phyloP scores from a whole-genome alignment of 2,888 invertebrate species.

The Nomada ruficornis region DNA sequence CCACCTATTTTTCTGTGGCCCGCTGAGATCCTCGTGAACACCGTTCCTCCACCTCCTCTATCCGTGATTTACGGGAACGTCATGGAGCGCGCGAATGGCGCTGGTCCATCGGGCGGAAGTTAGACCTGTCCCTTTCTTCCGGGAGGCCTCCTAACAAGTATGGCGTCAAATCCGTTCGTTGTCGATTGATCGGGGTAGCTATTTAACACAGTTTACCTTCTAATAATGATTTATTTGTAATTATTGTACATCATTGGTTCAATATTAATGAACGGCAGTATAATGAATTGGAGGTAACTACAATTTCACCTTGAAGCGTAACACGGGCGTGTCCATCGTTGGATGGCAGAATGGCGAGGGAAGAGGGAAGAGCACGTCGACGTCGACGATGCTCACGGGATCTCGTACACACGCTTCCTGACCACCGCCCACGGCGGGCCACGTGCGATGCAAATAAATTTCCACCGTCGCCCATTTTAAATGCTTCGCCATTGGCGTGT shows the following conservation, averaged over 20 bases:
- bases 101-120: slow-evolving; percentile 22
- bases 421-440: slow-evolving; percentile 26
- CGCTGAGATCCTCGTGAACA: background rate
- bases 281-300: no score
- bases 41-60: background rate
- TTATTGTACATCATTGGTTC: no score
- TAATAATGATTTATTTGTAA: no score
- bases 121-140: slow-evolving; percentile 17
- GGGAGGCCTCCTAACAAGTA: slow-evolving; percentile 17
- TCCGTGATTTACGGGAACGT: background rate
- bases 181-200: slow-evolving; percentile 33
- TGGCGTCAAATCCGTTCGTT: slow-evolving; percentile 36
- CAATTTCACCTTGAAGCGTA: background rate
- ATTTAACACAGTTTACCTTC: no score
- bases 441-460: slow-evolving; percentile 63
- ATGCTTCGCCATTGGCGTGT: slow-evolving; percentile 33
- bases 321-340: slow-evolving; percentile 1
- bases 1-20: slow-evolving; percentile 42
- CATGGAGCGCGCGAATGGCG: background rate
- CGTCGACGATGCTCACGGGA: slow-evolving; percentile 19
- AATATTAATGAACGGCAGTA: no score
- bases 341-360: background rate
- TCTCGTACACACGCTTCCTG: slow-evolving; percentile 25
- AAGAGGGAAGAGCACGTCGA: background rate
- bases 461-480: slow-evolving; percentile 42